Conservation (phyloP, 2,113 vertebrate genomes). For the Andinoacara biseriatus region DNA sequence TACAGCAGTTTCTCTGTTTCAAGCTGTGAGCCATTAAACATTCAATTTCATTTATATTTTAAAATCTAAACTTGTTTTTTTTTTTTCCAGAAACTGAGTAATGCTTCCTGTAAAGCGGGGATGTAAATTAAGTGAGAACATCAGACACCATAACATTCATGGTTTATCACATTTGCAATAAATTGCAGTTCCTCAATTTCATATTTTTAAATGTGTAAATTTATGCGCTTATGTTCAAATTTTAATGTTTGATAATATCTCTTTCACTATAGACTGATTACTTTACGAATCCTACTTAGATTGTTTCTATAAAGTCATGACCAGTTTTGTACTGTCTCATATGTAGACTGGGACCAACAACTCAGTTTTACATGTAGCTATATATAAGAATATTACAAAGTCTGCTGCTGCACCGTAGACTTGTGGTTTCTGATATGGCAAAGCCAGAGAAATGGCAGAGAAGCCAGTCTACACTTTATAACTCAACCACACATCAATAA, state of each 20-base stretch:
- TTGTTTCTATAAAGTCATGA: slow-evolving; percentile 44
- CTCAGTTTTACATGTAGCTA: slow-evolving; percentile 62
- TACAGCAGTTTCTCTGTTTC: background rate
- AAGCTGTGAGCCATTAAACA: background rate
- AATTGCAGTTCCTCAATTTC: slow-evolving; percentile 22
- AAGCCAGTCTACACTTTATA: slow-evolving; percentile 79
- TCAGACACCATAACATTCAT: background rate
- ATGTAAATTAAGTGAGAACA: slow-evolving; percentile 19
- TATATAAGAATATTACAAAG: slow-evolving; percentile 66
- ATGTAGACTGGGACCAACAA: slow-evolving; percentile 42
- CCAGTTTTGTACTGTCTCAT: slow-evolving; percentile 17
- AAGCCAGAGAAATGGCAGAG: slow-evolving; percentile 52
- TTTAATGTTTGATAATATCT: background rate
- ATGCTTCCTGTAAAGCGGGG: background rate
- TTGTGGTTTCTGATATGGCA: slow-evolving; percentile 65
- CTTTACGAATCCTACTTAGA: background rate
- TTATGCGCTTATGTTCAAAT: slow-evolving; percentile 28
- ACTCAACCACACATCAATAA: slow-evolving; percentile 81
- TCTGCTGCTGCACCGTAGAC: slow-evolving; percentile 35
- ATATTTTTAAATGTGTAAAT: background rate
- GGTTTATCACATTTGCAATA: background rate
- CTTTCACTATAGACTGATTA: slow-evolving; percentile 9
- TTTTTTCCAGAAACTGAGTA: background rate
- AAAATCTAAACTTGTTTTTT: background rate
- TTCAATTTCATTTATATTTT: background rate